Conservation (phyloP, 2,888 invertebrate genomes). For the Scaptomyza caliginosa region DNA sequence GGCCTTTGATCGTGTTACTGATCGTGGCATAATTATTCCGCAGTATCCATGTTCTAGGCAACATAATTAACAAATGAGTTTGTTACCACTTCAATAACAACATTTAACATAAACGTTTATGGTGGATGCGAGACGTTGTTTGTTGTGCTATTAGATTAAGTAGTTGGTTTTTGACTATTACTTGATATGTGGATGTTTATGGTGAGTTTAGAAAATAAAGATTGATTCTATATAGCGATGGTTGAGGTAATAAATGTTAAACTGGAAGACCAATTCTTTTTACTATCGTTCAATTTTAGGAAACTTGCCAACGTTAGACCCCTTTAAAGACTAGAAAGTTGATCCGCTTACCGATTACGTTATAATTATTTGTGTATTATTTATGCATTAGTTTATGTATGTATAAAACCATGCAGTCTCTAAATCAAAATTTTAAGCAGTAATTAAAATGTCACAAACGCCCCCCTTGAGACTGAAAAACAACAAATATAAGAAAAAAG, state of each 20-base stretch:
- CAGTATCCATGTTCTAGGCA: slow-evolving; percentile 66
- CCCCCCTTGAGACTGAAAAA: slow-evolving; percentile 14
- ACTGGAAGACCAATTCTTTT: too few species aligned
- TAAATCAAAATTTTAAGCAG: slow-evolving; percentile 69
- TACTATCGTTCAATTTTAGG: too few species aligned
- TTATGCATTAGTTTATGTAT: background rate
- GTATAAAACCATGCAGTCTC: slow-evolving; percentile 2
- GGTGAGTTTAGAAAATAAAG: background rate
- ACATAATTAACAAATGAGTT: slow-evolving; percentile 84
- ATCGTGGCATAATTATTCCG: slow-evolving; percentile 75
- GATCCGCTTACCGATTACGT: slow-evolving; percentile 21
- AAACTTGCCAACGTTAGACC: background rate
- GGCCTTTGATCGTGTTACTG: slow-evolving; percentile 80
- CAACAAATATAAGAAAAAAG: slow-evolving; percentile 38
- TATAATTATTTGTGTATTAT: slow-evolving; percentile 5
- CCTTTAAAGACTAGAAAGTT: background rate
- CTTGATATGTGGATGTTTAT: background rate
- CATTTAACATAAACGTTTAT: slow-evolving; percentile 24
- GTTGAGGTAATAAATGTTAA: too few species aligned
- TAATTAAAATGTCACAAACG: slow-evolving; percentile 73
- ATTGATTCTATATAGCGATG: too few species aligned
- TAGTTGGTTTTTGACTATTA: background rate
- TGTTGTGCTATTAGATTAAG: background rate
- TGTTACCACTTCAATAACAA: slow-evolving; percentile 74
- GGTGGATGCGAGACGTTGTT: background rate